Conservation (phyloP, 2,113 vertebrate genomes). For the Poeciliopsis turrubarensis region DNA sequence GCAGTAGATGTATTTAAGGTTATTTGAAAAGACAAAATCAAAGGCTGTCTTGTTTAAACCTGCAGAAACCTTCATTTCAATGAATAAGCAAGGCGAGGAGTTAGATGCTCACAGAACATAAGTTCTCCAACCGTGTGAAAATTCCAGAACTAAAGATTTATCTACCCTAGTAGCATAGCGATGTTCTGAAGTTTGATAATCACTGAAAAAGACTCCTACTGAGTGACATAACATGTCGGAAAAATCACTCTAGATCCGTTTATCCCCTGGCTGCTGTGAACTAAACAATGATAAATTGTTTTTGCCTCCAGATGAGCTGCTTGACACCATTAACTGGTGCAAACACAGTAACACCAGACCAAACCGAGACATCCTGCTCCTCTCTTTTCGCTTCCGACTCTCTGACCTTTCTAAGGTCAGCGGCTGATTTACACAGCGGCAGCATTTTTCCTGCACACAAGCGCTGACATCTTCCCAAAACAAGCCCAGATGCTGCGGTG, state of each 20-base stretch:
- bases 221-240: slow-evolving; percentile 22
- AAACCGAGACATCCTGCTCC: slow-evolving; percentile 29
- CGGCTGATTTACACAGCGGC: slow-evolving; percentile 10
- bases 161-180: slow-evolving; percentile 29
- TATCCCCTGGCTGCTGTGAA: slow-evolving; percentile 58
- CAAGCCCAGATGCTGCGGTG: slow-evolving; percentile 54
- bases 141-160: slow-evolving; percentile 42
- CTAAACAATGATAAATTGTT: slow-evolving; percentile 34
- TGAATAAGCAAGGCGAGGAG: slow-evolving; percentile 47
- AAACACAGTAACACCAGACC: slow-evolving; percentile 27
- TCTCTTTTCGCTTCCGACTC: slow-evolving; percentile 47
- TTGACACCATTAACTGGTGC: slow-evolving; percentile 38
- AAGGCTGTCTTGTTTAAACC: slow-evolving; percentile 21
- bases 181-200: slow-evolving; percentile 32
- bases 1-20: slow-evolving; percentile 8
- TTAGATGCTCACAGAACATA: slow-evolving; percentile 62
- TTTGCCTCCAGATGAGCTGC: slow-evolving; percentile 18
- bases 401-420: slow-evolving; percentile 30
- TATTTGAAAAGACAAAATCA: slow-evolving; percentile 8
- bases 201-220: slow-evolving; percentile 37
- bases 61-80: slow-evolving; percentile 48
- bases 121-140: slow-evolving; percentile 34
- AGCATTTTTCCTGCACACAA: background rate
- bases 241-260: slow-evolving; percentile 44
- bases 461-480: slow-evolving; percentile 33